These are phyloP conservation scores for Euzetes globulus DNA, from an alignment of 2,888 invertebrate genomes.

Conservation along the genomic window DNA sequence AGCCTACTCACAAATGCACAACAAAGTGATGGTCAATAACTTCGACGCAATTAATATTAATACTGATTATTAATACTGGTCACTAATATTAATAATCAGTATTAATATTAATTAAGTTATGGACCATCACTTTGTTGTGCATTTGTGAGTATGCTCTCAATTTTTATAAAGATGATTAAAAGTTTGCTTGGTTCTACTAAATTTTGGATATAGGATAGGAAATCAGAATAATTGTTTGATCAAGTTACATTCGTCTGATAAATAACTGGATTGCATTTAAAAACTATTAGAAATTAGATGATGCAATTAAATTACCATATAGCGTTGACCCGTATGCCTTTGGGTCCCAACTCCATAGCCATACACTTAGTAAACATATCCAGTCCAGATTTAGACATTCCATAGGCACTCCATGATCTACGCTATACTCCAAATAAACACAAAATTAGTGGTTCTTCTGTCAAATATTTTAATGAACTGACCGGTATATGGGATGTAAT, in stretches of 20 bases:
- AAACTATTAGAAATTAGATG: not conserved
- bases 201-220: not conserved
- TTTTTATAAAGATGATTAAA: too few species aligned
- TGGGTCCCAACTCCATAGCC: constrained; percentile 7
- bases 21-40: too few species aligned
- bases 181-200: too few species aligned
- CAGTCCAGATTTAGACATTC: not conserved
- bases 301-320: not conserved
- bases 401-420: not conserved
- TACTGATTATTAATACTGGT: too few species aligned
- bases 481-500: not conserved
- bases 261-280: not conserved
- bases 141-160: not conserved
- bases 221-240: too few species aligned
- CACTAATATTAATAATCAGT: too few species aligned
- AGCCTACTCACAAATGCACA: too few species aligned
- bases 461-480: not conserved
- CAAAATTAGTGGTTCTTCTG: not conserved
- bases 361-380: constrained; percentile 21
- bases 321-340: constrained; percentile 17
- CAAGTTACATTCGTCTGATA: too few species aligned
- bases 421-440: not conserved
- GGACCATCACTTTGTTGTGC: too few species aligned
- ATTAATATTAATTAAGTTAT: too few species aligned
- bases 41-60: too few species aligned